Evolutionary conservation across 2,888 invertebrate species (phyloP).

Genomic region (Andrena minutula): DNA sequence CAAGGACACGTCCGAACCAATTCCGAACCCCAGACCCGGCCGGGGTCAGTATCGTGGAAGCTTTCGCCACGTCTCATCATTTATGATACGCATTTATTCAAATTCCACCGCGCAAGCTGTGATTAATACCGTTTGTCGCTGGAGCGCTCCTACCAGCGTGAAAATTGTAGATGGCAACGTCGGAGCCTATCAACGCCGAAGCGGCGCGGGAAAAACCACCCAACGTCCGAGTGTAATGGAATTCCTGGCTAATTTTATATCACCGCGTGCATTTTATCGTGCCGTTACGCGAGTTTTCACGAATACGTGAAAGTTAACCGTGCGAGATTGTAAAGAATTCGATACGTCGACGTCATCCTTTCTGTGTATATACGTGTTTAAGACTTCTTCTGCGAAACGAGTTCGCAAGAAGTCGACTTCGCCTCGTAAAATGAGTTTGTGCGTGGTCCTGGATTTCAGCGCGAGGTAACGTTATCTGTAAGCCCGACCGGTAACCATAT

Average conservation of each 20-base stretch:
- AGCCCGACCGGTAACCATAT: slow-evolving; percentile 61
- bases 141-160: slow-evolving; percentile 66
- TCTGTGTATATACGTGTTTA: background rate
- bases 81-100: slow-evolving; percentile 82
- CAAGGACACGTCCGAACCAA: slow-evolving; percentile 70
- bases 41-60: slow-evolving; percentile 72
- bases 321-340: background rate
- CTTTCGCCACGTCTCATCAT: slow-evolving; percentile 84
- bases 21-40: slow-evolving; percentile 32
- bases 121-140: slow-evolving; percentile 81
- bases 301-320: background rate
- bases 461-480: slow-evolving; percentile 56
- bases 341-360: background rate
- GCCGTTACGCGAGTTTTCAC: background rate
- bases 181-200: background rate
- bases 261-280: no score
- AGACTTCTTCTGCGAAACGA: background rate
- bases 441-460: slow-evolving; percentile 43
- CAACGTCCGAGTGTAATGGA: no score
- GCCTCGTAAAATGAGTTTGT: background rate
- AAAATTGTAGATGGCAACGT: background rate
- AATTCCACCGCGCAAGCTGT: slow-evolving; percentile 72
- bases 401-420: background rate
- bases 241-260: no score
- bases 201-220: no score